Conservation (phyloP, 2,888 invertebrate genomes). For the Apoderus coryli region DNA sequence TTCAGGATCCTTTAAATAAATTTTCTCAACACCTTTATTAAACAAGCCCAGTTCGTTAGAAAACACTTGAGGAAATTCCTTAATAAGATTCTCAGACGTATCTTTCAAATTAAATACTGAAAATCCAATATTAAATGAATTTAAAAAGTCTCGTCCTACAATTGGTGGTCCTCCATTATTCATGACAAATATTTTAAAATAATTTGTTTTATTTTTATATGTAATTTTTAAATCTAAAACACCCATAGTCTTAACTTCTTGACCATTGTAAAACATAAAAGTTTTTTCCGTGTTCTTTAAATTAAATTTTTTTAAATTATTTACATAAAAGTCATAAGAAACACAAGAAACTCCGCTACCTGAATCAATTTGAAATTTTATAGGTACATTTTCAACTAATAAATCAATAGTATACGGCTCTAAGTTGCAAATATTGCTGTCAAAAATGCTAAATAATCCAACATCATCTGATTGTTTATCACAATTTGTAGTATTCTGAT, state of each 20-base stretch:
- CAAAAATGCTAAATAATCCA: conserved; percentile 3
- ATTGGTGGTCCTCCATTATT: conserved; percentile 8
- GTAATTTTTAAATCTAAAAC: background rate
- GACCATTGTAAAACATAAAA: no score
- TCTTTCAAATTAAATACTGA: conserved; percentile 4
- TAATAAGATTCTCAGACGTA: conserved; percentile 5
- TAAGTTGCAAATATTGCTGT: conserved; percentile 3
- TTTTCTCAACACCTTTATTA: no score
- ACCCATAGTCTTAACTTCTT: background rate
- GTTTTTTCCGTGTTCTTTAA: no score
- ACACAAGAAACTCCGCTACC: conserved; percentile 1
- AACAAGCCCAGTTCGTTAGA: conserved; percentile 8
- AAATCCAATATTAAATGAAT: conserved; percentile 6
- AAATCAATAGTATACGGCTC: conserved; percentile 4
- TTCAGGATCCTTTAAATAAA: conserved; percentile 9
- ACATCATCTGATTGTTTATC: background rate
- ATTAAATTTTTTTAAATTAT: conserved; percentile 2
- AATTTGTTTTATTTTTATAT: background rate
- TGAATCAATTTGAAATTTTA: conserved; percentile 8
- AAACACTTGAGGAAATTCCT: conserved; percentile 10
- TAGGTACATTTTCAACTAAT: conserved; percentile 1
- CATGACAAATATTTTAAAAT: conserved; percentile 4
- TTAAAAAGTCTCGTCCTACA: conserved; percentile 8
- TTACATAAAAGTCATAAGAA: conserved; percentile 7
- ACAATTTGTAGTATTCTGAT: no score